These are phyloP conservation scores for Hemicentrotus pulcherrimus DNA, from an alignment of 35 echinoderm and acorn worm genomes.

Conservation along the genomic window DNA sequence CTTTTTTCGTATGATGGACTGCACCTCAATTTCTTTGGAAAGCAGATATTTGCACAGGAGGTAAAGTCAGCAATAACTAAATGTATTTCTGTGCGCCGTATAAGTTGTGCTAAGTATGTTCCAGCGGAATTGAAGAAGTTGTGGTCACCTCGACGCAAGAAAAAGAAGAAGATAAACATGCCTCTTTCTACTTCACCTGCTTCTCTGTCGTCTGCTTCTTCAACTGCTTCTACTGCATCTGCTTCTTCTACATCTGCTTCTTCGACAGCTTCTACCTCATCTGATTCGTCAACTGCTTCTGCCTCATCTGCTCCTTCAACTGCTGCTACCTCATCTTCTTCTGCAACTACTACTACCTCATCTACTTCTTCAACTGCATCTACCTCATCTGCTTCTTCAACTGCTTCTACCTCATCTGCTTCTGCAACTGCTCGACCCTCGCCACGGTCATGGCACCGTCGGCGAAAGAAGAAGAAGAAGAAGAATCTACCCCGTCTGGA, in stretches of 20 bases:
- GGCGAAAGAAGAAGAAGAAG: neutral
- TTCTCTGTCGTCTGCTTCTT: neutral
- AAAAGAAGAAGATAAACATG: constrained; percentile 14
- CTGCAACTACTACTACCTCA: neutral
- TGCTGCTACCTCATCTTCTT: neutral
- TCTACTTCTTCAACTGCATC: neutral
- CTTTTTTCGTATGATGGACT: neutral
- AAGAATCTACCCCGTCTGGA: neutral
- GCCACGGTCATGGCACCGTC: neutral
- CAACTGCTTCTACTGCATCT: neutral
- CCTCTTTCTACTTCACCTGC: neutral
- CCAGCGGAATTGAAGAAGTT: neutral
- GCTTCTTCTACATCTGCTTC: neutral
- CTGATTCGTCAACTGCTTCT: neutral
- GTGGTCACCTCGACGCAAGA: constrained; percentile 21
- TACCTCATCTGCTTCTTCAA: neutral
- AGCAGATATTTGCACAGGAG: neutral
- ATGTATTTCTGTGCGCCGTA: neutral
- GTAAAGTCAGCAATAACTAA: neutral
- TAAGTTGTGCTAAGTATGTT: too few species aligned
- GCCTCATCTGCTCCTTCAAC: neutral
- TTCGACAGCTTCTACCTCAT: neutral
- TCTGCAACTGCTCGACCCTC: neutral
- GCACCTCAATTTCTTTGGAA: neutral
- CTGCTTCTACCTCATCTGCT: neutral